Base-by-base conservation (phyloP, 2,797 vertebrate genomes). In the Epinephelus awoara region DNA sequence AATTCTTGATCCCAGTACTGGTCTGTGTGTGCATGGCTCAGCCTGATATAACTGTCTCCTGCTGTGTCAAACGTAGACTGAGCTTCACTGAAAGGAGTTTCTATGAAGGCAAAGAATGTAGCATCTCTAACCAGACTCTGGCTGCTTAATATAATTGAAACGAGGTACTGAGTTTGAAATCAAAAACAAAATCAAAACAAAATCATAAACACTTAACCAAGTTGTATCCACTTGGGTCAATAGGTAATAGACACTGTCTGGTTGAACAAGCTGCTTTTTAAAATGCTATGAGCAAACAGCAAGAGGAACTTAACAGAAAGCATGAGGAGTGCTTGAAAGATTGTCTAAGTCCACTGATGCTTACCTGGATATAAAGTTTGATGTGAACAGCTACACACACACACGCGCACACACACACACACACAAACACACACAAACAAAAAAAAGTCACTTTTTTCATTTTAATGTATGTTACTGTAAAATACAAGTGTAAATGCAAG, bases 401-500 rank as follows among this genome's bases (percentile, higher is more conserved):
- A 13, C 14, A 62, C 5, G 44, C 15, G 6, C n/a, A 56, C n/a
- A 15, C 8, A 65, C 23, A 23, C 23, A 23, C 23, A 15, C 19
- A 62, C 5, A 51, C 11, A 10, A n/a, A 65, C n/a, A 15, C 5
- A 66, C 27, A 29, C 27, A 29, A 29, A 29, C 27, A 29, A 5
- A 29, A 29, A 29, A 5, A 4, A 29, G 27, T 5, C 27, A 15
- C 18, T 21, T 1, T 17, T 21, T 55, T 47, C 2, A n/a, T 67
- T 77, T 65, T 14, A 38, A 69, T 74, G 34, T 72, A 70, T 66
- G 38, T 72, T 57, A 14, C 18, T 75, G 61, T 81, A 42, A 72
- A 66, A 57, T 52, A 63, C 54, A 47, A 85, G 82, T 91, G 74
- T 85, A 76, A 79, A 89, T 88, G 85, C 86, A 50, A 76, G 55